Evolutionary conservation across 2,888 invertebrate species (phyloP), one percentile per base, ranked within the genome.

Genomic region (Eupithecia vulgata): DNA sequence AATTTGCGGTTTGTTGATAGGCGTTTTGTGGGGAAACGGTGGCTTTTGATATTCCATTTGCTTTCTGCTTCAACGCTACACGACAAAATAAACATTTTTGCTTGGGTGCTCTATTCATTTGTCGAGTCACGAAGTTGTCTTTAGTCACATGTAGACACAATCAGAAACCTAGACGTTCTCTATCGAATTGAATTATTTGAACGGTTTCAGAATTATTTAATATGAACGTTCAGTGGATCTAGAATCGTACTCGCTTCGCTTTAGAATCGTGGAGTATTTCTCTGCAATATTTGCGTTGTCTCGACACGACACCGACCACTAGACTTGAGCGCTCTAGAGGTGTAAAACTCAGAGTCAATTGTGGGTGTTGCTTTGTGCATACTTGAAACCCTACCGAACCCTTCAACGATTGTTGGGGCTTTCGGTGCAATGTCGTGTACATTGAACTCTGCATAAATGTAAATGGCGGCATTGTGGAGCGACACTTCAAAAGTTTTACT

Each of bases 1-100:
- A 88, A 91, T 91, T 92, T 90, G 86, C 81, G 85, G 85, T 79
- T 80, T 83, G 82, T 86, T 85, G 86, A 88, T 85, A 82, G 85
- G 81, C 81, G 84, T 79, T 86, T 84, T 83, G 72, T 81, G 78
- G 71, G 68, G 76, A 73, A 77, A 76, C 80, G 83, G 81, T 70
- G 78, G 77, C 78, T 80, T 84, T 85, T 81, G 78, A 84, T 79
- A 76, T 81, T 78, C 71, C 76, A 80, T 83, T 83, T 83, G 82
- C 81, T 71, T 75, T 75, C 76, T 78, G 78, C 64, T 70, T 79
- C 69, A 77, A 74, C 77, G 77, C 76, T 74, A 71, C 40, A 62
- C 52, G 57, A 65, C 48, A 69, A 69, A 67, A 64, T 61, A 66
- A 72, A 71, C 52, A 70, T 67, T 62, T 13, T 68, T 61, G 35